These are phyloP conservation scores for Agrochola macilenta DNA, from an alignment of 2,888 invertebrate species.

Conservation along the genomic window DNA sequence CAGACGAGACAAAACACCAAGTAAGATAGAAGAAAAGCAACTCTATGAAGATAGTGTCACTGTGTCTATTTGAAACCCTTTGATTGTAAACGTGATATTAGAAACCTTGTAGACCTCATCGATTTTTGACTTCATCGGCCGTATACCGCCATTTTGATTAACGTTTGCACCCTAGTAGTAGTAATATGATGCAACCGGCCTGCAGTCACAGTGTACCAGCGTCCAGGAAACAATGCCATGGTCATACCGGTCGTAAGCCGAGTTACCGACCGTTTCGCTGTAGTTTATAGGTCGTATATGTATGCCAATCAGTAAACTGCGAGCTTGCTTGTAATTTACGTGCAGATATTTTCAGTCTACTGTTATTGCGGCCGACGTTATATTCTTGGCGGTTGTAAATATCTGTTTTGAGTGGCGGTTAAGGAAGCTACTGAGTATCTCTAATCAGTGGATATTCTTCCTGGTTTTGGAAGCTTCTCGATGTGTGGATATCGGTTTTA, in stretches of 20 bases:
- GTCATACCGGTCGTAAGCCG: slow-evolving; percentile 39
- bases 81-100: background rate
- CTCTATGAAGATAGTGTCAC: too few species aligned
- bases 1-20: background rate
- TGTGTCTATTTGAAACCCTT: background rate
- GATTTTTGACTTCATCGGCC: background rate
- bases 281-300: slow-evolving; percentile 60
- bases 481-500: background rate
- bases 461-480: background rate
- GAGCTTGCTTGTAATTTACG: slow-evolving; percentile 47
- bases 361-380: slow-evolving; percentile 22
- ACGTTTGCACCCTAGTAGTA: background rate
- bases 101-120: background rate
- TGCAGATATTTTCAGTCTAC: slow-evolving; percentile 43
- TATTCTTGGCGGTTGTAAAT: slow-evolving; percentile 22
- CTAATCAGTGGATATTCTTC: slow-evolving; percentile 2
- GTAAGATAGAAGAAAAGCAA: too few species aligned
- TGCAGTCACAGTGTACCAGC: slow-evolving; percentile 43
- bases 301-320: slow-evolving; percentile 62
- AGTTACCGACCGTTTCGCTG: slow-evolving; percentile 45
- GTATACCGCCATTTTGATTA: slow-evolving; percentile 17
- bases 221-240: slow-evolving; percentile 42
- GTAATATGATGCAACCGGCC: slow-evolving; percentile 25
- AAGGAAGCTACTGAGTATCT: background rate
- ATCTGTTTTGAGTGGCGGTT: slow-evolving; percentile 27